phyloP scores from a whole-genome alignment of 1,140 invertebrate species.

The Tribolium madens region DNA sequence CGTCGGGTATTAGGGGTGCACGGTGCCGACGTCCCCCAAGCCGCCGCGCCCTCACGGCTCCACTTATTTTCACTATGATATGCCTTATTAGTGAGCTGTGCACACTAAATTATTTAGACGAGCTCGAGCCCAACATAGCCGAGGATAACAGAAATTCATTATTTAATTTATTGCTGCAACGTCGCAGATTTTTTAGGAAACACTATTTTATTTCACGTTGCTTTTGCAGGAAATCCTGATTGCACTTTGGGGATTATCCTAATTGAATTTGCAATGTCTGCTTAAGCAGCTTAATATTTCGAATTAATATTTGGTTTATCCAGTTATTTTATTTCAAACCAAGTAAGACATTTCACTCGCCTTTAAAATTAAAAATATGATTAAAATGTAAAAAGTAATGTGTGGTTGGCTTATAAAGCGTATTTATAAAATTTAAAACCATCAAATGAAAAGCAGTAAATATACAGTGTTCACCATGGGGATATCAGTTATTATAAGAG shows the following conservation, averaged over 20 bases:
- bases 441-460: too few species aligned
- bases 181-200: conserved; percentile 42
- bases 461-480: too few species aligned
- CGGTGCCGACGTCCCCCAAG: conserved; percentile 27
- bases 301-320: conserved; percentile 11
- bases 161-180: conserved; percentile 48
- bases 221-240: conserved; percentile 30
- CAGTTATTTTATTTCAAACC: conserved; percentile 7
- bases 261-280: conserved; percentile 35
- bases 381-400: too few species aligned
- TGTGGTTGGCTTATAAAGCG: too few species aligned
- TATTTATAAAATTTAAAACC: too few species aligned
- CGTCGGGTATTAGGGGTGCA: conserved; percentile 54
- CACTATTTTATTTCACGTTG: conserved; percentile 33
- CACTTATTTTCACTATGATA: conserved; percentile 51
- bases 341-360: not conserved
- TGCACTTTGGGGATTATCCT: conserved; percentile 36
- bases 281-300: conserved; percentile 30
- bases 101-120: conserved; percentile 54
- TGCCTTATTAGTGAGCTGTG: conserved; percentile 55
- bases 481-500: too few species aligned
- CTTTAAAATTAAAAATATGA: not conserved
- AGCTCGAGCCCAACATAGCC: conserved; percentile 42
- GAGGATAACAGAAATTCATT: conserved; percentile 52
- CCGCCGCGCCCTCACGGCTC: conserved; percentile 41